Evolutionary conservation across 2,797 vertebrate species (phyloP).

Genomic region (Sylvia borin): DNA sequence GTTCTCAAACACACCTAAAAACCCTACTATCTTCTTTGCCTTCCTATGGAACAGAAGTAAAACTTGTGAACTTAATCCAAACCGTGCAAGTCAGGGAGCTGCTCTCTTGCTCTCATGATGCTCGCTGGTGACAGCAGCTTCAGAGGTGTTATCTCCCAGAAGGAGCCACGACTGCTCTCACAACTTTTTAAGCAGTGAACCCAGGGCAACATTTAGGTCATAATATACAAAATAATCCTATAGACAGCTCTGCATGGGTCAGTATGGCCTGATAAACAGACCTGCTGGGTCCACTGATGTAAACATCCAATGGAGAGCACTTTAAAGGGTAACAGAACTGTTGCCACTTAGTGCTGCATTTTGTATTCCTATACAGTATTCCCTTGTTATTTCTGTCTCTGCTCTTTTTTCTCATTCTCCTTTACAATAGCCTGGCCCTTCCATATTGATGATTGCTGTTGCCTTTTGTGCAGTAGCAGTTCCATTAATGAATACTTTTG

Average conservation of each 20-base stretch:
- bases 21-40: background rate
- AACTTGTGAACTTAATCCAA: background rate
- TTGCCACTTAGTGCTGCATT: background rate
- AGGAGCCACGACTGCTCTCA: background rate
- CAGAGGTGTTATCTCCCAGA: background rate
- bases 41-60: background rate
- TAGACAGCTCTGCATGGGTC: rapidly evolving
- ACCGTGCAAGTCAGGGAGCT: background rate
- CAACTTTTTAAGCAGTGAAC: background rate
- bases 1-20: background rate
- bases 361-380: background rate
- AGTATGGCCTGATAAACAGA: background rate
- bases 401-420: background rate
- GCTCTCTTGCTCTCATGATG: background rate
- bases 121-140: background rate
- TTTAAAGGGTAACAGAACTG: background rate
- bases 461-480: background rate
- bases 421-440: background rate
- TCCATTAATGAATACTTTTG: background rate
- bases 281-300: background rate
- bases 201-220: background rate
- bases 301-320: background rate
- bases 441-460: background rate
- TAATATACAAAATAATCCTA: rapidly evolving
- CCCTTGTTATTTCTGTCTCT: background rate